These are phyloP conservation scores for Chaunax sp. DNA, from an alignment of 2,797 vertebrate species.

Conservation along the genomic window DNA sequence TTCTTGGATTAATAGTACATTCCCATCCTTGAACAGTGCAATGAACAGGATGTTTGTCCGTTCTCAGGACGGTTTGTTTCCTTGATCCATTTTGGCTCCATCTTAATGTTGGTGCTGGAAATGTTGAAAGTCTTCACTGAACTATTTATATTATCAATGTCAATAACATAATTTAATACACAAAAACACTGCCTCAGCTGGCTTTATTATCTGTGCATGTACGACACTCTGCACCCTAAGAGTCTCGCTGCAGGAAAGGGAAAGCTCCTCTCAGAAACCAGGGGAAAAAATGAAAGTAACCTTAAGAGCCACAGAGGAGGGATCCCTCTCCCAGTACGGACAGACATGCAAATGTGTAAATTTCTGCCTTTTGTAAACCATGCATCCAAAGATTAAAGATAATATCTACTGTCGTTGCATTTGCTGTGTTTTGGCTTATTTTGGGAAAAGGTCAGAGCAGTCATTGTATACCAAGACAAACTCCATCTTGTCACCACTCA, in stretches of 20 bases:
- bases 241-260: too few relatives aligned
- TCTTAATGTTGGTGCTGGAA: not conserved
- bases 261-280: too few relatives aligned
- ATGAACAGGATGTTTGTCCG: conserved; percentile 74
- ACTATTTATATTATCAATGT: not conserved
- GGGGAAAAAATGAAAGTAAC: too few relatives aligned
- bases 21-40: conserved; percentile 41
- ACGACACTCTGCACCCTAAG: too few relatives aligned
- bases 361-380: conserved; percentile 32
- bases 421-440: conserved; percentile 47
- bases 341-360: not conserved
- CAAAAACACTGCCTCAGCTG: too few relatives aligned
- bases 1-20: conserved; percentile 43
- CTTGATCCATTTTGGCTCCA: not conserved
- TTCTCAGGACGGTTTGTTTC: conserved; percentile 40
- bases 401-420: too few relatives aligned
- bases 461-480: not conserved
- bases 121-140: not conserved
- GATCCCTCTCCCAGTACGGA: too few relatives aligned
- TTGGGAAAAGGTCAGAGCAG: conserved; percentile 13
- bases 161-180: not conserved
- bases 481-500: not conserved
- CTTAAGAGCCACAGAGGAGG: too few relatives aligned
- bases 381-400: conserved; percentile 20
- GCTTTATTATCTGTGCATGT: too few relatives aligned